Percentiles rank a stretch among this genome's conserved stretches.
Conservation (phyloP, 2,113 vertebrate species). For the Ondatra zibethicus region DNA sequence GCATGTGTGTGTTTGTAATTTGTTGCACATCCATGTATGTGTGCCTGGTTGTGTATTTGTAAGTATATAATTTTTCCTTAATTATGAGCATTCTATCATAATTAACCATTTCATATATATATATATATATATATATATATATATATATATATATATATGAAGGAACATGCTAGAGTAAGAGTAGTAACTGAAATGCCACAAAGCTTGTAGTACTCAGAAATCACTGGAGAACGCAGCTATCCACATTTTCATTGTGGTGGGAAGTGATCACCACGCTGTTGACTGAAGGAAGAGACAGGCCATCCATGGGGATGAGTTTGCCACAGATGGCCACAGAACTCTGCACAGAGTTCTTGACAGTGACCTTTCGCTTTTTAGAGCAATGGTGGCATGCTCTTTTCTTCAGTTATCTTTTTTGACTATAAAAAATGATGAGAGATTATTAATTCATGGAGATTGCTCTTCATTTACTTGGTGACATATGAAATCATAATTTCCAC, state of each 20-base stretch:
- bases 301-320: accelerated
- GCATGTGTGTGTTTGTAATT: not conserved
- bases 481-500: not conserved
- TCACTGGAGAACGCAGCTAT: not conserved
- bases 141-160: too few species aligned
- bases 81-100: not conserved
- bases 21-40: too few species aligned
- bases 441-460: not conserved
- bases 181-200: not conserved
- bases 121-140: too few species aligned
- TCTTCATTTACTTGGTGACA: not conserved
- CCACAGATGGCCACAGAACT: not conserved
- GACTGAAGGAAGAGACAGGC: not conserved
- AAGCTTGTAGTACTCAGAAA: not conserved
- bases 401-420: not conserved
- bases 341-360: not conserved
- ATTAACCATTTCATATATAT: not conserved
- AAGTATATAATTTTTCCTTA: not conserved
- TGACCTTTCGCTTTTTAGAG: not conserved
- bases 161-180: not conserved
- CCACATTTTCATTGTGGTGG: not conserved
- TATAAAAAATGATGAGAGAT: not conserved
- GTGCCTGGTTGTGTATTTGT: not conserved
- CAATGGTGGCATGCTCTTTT: not conserved
- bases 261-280: not conserved